Evolutionary conservation across 1,140 invertebrate species (phyloP), one percentile per base, ranked within the genome.

Genomic region (Nebria ingens): DNA sequence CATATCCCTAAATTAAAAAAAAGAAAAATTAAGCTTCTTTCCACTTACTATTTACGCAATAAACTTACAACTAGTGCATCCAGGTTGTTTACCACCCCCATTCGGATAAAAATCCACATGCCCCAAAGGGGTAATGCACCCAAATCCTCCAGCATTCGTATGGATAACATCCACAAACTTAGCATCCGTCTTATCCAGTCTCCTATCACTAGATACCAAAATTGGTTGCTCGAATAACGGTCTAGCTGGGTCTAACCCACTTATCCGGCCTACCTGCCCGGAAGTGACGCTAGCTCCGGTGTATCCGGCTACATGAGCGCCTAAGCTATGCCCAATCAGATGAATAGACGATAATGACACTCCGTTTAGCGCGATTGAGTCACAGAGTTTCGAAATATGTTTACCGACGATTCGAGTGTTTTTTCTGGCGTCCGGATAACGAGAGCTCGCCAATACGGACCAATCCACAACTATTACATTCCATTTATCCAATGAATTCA

Each of bases 1-100:
- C 85, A 88, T 9, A 75, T 76, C 64, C 83, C 84, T 85, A 52
- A 21, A 55, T 51, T 49, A 58, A 21, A 58, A 22, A 55, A n/a
- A 29, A 15, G 12, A 22, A 49, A 55, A 12, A 54, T 13, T 19
- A n/a, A 51, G n/a, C 4, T 55, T 55, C 17, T 6, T 55, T 20
- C 21, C 11, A 21, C n/a, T n/a, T n/a, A n/a, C n/a, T n/a, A n/a
- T n/a, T n/a, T 23, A 56, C 11, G 55, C 2, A 19, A 40, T 52
- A n/a, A 55, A 62, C 58, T 62, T 53, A 64, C 64, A 65, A 40
- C 55, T 51, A 29, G 11, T 20, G 38, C 67, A 68, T 53, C 61
- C 64, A 9, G 59, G 54, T 57, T 68, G 59, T 25, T 53, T 57
- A 50, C 60, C 58, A 2, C 68, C 68, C 12, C 67, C 68, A 56